phyloP scores from a whole-genome alignment of 1,140 invertebrate genomes.

The Limonius californicus region DNA sequence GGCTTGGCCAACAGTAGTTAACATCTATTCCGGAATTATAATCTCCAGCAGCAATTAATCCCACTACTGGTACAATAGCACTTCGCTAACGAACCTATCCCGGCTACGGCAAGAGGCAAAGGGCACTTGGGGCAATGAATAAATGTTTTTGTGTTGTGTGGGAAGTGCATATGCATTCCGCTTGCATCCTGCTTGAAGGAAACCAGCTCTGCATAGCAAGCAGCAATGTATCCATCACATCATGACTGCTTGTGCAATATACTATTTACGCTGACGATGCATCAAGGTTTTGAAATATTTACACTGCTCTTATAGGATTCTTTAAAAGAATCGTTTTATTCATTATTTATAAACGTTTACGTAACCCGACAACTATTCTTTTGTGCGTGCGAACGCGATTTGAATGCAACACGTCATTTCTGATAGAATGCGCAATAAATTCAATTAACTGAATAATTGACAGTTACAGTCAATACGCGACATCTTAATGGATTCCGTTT shows the following conservation, averaged over 20 bases:
- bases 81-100: not conserved
- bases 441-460: too few species aligned
- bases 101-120: not conserved
- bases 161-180: slow-evolving; percentile 6
- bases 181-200: slow-evolving; percentile 10
- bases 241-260: not conserved
- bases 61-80: not conserved
- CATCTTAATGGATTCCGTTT: too few species aligned
- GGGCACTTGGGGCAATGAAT: not conserved
- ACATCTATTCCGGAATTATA: slow-evolving; percentile 18
- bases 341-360: not conserved
- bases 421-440: too few species aligned
- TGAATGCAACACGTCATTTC: not conserved
- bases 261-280: not conserved
- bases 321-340: too few species aligned
- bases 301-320: not conserved
- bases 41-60: slow-evolving; percentile 18
- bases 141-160: slow-evolving; percentile 1
- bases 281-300: not conserved
- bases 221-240: not conserved
- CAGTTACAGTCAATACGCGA: too few species aligned
- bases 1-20: not conserved
- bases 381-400: not conserved
- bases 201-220: not conserved
- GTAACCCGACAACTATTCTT: not conserved